A percentile compares a stretch with the other conserved stretches of the same genome.
phyloP scores from a whole-genome alignment of 1,140 invertebrate species.

The Sinella curviseta region DNA sequence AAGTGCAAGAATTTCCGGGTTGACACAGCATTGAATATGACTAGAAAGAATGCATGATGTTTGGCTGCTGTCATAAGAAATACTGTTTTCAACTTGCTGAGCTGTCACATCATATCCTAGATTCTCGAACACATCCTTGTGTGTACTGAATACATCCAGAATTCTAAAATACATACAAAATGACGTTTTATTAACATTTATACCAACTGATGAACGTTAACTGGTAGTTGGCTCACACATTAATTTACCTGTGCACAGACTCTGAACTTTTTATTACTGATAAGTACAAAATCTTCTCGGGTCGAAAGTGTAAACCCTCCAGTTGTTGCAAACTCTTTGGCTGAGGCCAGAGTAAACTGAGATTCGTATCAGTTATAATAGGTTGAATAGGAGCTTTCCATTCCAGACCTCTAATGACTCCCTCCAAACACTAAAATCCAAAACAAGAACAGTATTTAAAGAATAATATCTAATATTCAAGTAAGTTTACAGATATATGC shows the following conservation, averaged over 20 bases:
- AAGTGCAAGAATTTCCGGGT: conserved; percentile 48
- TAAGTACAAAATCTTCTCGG: conserved; percentile 55
- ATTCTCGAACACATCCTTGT: conserved; percentile 49
- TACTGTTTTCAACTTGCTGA: conserved; percentile 46
- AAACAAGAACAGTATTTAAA: too few species aligned
- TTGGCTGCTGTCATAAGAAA: conserved; percentile 32
- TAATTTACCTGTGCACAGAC: conserved; percentile 58
- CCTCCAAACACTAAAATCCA: conserved; percentile 45
- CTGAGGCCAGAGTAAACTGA: conserved; percentile 64
- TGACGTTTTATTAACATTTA: background rate
- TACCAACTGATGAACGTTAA: background rate
- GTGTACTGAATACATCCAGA: conserved; percentile 58
- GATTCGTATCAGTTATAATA: conserved; percentile 56
- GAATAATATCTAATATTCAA: background rate
- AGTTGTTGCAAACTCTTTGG: conserved; percentile 64
- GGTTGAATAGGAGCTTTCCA: conserved; percentile 53
- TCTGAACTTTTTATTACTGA: conserved; percentile 58
- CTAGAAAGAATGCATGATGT: conserved; percentile 44
- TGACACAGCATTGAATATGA: conserved; percentile 46
- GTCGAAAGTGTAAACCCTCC: conserved; percentile 56
- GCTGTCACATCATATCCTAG: conserved; percentile 50
- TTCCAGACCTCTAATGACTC: conserved; percentile 42
- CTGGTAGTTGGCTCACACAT: too few species aligned
- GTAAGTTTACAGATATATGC: background rate
- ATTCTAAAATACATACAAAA: conserved; percentile 56